These are phyloP conservation scores for Myotis myotis DNA, from an alignment of 2,797 vertebrate genomes.

Conservation along the genomic window DNA sequence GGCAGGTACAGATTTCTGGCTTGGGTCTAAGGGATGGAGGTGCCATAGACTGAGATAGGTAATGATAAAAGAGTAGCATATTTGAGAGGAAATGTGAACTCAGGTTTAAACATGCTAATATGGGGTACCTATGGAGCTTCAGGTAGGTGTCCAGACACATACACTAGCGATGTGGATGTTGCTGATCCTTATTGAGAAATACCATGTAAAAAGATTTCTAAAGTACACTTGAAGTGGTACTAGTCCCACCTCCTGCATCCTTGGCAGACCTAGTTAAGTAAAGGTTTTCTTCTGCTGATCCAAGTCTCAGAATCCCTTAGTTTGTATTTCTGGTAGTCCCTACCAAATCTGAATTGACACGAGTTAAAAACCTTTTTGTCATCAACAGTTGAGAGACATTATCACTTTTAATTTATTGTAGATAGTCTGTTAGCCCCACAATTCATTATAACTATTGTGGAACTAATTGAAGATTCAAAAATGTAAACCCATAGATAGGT, in stretches of 20 bases:
- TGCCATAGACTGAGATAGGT: not conserved
- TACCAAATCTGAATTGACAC: not conserved
- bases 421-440: not conserved
- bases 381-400: not conserved
- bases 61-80: not conserved
- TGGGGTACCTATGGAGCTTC: not conserved
- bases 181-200: not conserved
- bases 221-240: not conserved
- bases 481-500: not conserved
- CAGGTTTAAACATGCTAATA: not conserved
- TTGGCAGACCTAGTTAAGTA: not conserved
- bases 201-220: not conserved
- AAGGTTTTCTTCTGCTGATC: not conserved
- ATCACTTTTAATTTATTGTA: constrained; percentile 13
- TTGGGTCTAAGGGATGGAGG: not conserved
- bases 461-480: constrained; percentile 17
- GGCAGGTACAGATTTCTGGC: not conserved
- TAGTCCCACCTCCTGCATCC: not conserved
- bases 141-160: not conserved
- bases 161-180: not conserved
- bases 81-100: constrained; percentile 5
- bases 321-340: not conserved
- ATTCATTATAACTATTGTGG: not conserved
- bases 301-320: not conserved
- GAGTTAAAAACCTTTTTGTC: constrained; percentile 18